A percentile compares a stretch with the other conserved stretches of the same genome.
phyloP scores from a whole-genome alignment of 2,888 invertebrate genomes.

The Hyposoter dolosus region DNA sequence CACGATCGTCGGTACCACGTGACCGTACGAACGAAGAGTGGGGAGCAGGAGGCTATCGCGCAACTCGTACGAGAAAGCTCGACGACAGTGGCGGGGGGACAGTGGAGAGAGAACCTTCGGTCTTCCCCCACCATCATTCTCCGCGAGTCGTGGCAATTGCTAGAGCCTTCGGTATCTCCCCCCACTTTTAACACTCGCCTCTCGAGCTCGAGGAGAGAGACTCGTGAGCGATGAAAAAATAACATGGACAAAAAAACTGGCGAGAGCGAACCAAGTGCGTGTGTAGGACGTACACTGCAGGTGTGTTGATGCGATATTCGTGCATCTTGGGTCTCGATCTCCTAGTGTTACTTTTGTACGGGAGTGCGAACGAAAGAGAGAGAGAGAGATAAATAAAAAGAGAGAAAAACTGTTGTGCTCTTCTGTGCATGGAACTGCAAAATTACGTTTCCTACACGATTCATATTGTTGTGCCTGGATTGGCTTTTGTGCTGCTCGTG shows the following conservation, averaged over 20 bases:
- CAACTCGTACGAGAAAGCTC: conserved; percentile 58
- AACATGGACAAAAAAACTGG: conserved; percentile 15
- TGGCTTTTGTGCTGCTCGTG: conserved; percentile 19
- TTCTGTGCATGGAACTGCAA: conserved; percentile 37
- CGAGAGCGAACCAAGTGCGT: conserved; percentile 52
- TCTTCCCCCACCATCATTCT: conserved; percentile 18
- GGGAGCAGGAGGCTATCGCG: background rate
- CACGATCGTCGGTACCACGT: conserved; percentile 51
- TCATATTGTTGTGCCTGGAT: conserved; percentile 6
- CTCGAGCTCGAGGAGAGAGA: conserved; percentile 47
- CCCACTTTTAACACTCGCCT: background rate
- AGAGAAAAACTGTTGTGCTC: background rate
- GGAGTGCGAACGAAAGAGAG: conserved; percentile 15
- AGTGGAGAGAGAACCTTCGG: background rate
- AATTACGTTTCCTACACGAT: conserved; percentile 45
- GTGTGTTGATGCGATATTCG: conserved; percentile 56
- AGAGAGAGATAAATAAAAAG: conserved; percentile 22
- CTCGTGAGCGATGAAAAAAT: conserved; percentile 43
- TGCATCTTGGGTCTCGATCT: conserved; percentile 32
- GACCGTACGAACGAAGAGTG: conserved; percentile 26
- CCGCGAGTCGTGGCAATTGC: background rate
- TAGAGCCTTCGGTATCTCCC: conserved; percentile 2
- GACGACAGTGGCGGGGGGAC: conserved; percentile 25
- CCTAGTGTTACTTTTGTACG: conserved; percentile 24
- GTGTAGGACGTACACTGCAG: conserved; percentile 47